A percentile compares a stretch with the other conserved stretches of the same genome.
Evolutionary conservation across 2,888 invertebrate species (phyloP).

Genomic region (Diabrotica balteata): DNA sequence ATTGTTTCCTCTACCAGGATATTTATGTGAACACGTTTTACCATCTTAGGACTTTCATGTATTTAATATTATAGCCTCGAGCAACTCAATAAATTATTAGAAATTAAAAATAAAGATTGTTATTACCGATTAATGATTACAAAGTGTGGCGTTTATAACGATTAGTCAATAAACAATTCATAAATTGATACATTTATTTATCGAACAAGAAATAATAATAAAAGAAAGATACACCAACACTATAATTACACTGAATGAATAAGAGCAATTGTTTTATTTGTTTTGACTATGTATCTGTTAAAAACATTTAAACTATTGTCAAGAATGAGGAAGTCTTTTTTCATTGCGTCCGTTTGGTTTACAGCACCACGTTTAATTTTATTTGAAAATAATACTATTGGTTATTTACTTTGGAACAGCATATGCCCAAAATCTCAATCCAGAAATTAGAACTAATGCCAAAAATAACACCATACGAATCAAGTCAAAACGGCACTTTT

Average conservation of each 20-base stretch:
- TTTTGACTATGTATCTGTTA: background rate
- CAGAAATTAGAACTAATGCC: too few species aligned
- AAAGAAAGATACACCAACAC: too few species aligned
- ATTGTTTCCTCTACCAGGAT: background rate
- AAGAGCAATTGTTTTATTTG: background rate
- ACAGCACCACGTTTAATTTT: too few species aligned
- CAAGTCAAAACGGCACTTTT: too few species aligned
- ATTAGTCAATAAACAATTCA: slow-evolving; percentile 14
- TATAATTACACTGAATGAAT: too few species aligned
- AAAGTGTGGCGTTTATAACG: slow-evolving; percentile 19
- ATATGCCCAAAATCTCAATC: too few species aligned
- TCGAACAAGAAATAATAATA: background rate
- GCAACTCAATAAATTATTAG: slow-evolving; percentile 14
- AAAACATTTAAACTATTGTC: too few species aligned
- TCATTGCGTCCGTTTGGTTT: too few species aligned
- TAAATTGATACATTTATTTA: slow-evolving; percentile 10
- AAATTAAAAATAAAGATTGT: slow-evolving; percentile 11
- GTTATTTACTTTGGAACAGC: too few species aligned
- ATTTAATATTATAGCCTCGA: background rate
- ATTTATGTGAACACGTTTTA: background rate
- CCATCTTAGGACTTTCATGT: slow-evolving; percentile 6
- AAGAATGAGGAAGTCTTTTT: too few species aligned
- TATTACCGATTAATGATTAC: slow-evolving; percentile 12
- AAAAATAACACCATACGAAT: too few species aligned
- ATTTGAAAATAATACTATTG: too few species aligned